Conservation (phyloP, 2,113 vertebrate genomes). For the Mola mola region DNA sequence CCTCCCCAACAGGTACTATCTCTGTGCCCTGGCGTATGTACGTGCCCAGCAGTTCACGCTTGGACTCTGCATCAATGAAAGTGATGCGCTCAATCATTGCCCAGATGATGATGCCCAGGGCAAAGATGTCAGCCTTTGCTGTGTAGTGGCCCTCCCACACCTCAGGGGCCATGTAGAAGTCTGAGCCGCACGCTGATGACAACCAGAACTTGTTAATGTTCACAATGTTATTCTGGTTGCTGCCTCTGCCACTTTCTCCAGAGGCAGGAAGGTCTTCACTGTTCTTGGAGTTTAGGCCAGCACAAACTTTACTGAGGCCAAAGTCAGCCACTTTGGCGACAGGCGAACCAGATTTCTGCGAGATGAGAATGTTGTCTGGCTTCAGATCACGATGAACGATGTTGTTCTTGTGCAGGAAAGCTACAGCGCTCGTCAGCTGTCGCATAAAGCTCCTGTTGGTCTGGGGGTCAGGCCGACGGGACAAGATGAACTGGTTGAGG, state of each 20-base stretch:
- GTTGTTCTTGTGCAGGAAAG: constrained; percentile 94
- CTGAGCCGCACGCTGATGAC: constrained; percentile 93
- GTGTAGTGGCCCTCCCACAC: constrained; percentile 99
- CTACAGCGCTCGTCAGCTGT: constrained; percentile 93
- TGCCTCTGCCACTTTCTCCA: constrained; percentile 73
- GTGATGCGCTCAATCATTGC: constrained; percentile 97
- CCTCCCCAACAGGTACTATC: constrained; percentile 95
- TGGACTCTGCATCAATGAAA: constrained; percentile 92
- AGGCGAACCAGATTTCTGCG: constrained; percentile 87
- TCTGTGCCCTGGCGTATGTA: constrained; percentile 91
- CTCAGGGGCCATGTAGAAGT: constrained; percentile 97
- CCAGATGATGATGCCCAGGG: constrained; percentile 97
- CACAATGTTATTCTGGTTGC: constrained; percentile 82
- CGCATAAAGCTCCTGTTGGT: constrained; percentile 96
- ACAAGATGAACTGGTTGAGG: constrained; percentile 94
- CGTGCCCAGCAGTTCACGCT: constrained; percentile 93
- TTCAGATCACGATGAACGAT: constrained; percentile 96
- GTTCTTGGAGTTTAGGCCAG: constrained; percentile 84
- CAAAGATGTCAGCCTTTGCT: constrained; percentile 97
- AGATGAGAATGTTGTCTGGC: constrained; percentile 97
- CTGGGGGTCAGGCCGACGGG: constrained; percentile 85
- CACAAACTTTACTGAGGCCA: constrained; percentile 95
- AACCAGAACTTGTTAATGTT: constrained; percentile 96
- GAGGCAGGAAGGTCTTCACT: constrained; percentile 55
- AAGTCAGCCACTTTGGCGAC: constrained; percentile 97